These are phyloP conservation scores for Natator depressus DNA, from an alignment of 2,113 vertebrate genomes.

Conservation along the genomic window DNA sequence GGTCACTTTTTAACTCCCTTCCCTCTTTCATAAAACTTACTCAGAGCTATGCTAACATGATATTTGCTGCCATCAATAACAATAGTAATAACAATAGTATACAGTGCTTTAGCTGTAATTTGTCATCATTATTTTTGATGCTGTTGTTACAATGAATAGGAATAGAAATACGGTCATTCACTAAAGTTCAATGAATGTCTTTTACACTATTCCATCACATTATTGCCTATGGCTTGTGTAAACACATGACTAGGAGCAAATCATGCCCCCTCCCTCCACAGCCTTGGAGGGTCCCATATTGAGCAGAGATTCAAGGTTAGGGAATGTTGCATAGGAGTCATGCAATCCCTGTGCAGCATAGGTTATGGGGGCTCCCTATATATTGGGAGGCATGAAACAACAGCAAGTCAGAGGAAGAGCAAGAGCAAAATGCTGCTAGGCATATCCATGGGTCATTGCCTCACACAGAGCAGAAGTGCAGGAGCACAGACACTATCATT, in stretches of 20 bases:
- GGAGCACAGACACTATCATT: neutral
- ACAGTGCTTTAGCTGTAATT: neutral
- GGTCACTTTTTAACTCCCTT: neutral
- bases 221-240: neutral
- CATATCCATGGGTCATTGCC: neutral
- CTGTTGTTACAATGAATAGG: neutral
- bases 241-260: neutral
- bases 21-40: neutral
- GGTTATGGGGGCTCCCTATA: neutral
- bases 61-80: neutral
- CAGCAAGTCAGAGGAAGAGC: neutral
- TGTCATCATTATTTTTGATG: neutral
- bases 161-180: neutral
- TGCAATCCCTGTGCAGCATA: neutral
- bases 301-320: neutral
- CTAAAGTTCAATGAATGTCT: neutral
- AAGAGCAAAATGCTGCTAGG: neutral
- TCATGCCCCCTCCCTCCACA: neutral
- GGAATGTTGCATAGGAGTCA: neutral
- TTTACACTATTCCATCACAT: neutral
- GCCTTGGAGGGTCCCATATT: neutral
- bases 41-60: neutral
- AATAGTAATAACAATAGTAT: neutral
- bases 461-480: neutral
- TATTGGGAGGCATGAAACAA: neutral